Conservation (phyloP, 2,797 vertebrate species). For the Paguma larvata region DNA sequence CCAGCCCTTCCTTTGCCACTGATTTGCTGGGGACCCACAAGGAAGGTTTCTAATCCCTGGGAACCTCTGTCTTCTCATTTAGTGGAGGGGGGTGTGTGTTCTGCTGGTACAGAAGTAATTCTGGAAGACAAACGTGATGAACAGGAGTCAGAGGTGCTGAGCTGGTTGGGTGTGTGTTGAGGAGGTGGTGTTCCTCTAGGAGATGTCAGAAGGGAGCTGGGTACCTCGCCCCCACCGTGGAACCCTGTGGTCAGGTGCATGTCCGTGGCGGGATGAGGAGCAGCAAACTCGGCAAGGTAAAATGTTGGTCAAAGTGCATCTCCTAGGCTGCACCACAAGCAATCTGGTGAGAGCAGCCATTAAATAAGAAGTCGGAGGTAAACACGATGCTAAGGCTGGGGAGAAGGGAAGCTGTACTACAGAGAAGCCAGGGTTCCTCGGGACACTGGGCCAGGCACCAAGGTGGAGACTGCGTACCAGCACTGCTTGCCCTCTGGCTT, state of each 20-base stretch:
- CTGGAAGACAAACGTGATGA: not conserved
- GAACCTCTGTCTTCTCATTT: not conserved
- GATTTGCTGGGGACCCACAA: not conserved
- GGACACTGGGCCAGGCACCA: not conserved
- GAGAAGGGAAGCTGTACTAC: not conserved
- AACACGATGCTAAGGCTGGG: not conserved
- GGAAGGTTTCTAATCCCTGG: not conserved
- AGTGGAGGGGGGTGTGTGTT: not conserved
- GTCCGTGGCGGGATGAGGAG: not conserved
- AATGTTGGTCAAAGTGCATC: not conserved
- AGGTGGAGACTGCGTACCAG: not conserved
- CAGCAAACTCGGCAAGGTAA: not conserved
- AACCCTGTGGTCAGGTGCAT: not conserved
- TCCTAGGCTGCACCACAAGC: not conserved
- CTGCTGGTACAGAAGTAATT: not conserved
- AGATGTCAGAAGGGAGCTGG: not conserved
- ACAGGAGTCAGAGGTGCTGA: not conserved
- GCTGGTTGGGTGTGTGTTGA: not conserved
- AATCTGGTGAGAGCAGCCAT: not conserved
- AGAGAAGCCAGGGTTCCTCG: not conserved
- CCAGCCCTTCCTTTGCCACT: not conserved
- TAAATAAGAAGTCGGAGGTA: not conserved
- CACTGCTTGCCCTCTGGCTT: not conserved
- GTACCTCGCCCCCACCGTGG: not conserved
- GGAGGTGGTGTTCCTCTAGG: not conserved